Base-by-base conservation (phyloP, 2,888 invertebrate species). In the Polyommatus icarus region DNA sequence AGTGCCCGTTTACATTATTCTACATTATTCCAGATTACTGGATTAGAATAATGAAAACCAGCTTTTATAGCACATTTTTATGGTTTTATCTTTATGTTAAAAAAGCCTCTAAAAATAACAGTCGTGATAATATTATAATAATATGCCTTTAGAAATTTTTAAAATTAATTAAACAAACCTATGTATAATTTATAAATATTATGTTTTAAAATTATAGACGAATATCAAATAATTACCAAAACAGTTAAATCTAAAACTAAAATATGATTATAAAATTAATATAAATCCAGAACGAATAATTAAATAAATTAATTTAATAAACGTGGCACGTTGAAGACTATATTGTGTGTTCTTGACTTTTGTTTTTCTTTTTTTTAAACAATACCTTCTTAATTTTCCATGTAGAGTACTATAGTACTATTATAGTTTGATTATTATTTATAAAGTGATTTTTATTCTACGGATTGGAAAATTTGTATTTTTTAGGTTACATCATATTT, bases 161-260 rank as follows among this genome's bases (percentile, higher is more conserved):
- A 29, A 67, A 67, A 67, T 6, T 15, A 18, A 67, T 6, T 67
- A 67, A 54, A 29, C 29, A 29, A 67, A 67, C 67, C 29, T 29
- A 67, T 67, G 29, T 67, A 67, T 32, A 67, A 61, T 67, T 29
- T 20, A 72, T 6, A 73, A 40, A 73, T 73, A 73, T 73, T 40
- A 12, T 4, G 18, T 46, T 46, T 12, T 46, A 46, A 50, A 75
- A 75, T 73, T 10, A 50, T 73, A 50, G 15, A 73, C 6, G 20
- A 50, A 46, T 50, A 73, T 73, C 50, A 20, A 73, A 73, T 24
- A 29, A 73, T 73, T 73, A 72, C 46, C 40, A 10, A 72, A 72
- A 72, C 46, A 50, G 73, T 73, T 29, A 32, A 67, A 29, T 29
- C 29, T 67, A 67, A 32, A 67, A 12, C 0, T 24, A 24, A 24